phyloP scores from a whole-genome alignment of 2,797 vertebrate species.

The Pseudomugil gertrudae region DNA sequence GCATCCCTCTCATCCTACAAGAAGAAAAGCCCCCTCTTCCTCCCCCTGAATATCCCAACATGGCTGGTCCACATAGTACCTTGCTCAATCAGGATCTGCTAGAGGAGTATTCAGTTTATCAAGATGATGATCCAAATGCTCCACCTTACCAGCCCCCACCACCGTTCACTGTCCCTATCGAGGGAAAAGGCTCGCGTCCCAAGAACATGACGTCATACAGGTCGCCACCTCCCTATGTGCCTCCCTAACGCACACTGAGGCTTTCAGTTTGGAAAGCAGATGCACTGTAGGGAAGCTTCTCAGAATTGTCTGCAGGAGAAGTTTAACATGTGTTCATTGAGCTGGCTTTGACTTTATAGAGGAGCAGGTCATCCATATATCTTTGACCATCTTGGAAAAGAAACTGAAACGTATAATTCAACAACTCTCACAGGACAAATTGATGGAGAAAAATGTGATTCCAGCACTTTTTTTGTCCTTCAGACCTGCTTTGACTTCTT shows the following conservation, averaged over 20 bases:
- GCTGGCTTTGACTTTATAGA: conserved; percentile 76
- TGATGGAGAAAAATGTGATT: conserved; percentile 62
- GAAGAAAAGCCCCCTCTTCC: conserved; percentile 98
- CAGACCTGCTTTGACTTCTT: conserved; percentile 75
- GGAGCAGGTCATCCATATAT: conserved; percentile 71
- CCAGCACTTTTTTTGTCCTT: conserved; percentile 60
- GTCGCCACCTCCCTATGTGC: conserved; percentile 97
- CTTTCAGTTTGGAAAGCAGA: conserved; percentile 70
- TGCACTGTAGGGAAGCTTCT: conserved; percentile 69
- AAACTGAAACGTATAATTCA: conserved; percentile 62
- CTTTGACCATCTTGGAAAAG: conserved; percentile 72
- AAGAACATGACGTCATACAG: conserved; percentile 99
- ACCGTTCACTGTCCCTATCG: conserved; percentile 95
- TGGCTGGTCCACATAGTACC: conserved; percentile 92
- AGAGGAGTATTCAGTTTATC: conserved; percentile 93
- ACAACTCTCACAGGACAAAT: conserved; percentile 67
- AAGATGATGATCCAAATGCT: conserved; percentile 95
- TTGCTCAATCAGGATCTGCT: conserved; percentile 94
- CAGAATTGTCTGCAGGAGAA: conserved; percentile 66
- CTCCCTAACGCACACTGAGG: conserved; percentile 88
- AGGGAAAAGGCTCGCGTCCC: conserved; percentile 97
- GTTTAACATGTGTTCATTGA: conserved; percentile 72
- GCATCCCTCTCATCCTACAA: conserved; percentile 97
- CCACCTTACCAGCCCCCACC: conserved; percentile 98
- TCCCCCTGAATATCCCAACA: conserved; percentile 96